phyloP scores from a whole-genome alignment of 2,113 vertebrate species.

The rat (Rattus norvegicus) region GRCr8 NC_086019.1:109419501-109420000 shows the following conservation, averaged over 20 bases:
- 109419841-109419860: background rate
- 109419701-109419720: background rate
- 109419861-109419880: background rate
- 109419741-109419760: background rate
- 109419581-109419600: background rate
- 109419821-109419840: background rate
- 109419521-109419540: background rate
- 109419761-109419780: background rate
- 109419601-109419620: background rate
- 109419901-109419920: background rate
- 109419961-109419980: background rate
- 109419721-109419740: background rate
- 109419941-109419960: background rate
- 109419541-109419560: background rate
- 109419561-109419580: background rate
- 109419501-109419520: background rate
- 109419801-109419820: background rate
- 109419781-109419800: too few species aligned
- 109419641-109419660: background rate
- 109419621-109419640: background rate
- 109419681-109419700: background rate
- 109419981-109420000: background rate
- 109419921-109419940: background rate
- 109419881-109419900: background rate
- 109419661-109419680: background rate